A percentile compares a stretch with the other conserved stretches of the same genome.
These are phyloP conservation scores for Stictocephala bisonia DNA, from an alignment of 2,888 invertebrate genomes.

Conservation along the genomic window DNA sequence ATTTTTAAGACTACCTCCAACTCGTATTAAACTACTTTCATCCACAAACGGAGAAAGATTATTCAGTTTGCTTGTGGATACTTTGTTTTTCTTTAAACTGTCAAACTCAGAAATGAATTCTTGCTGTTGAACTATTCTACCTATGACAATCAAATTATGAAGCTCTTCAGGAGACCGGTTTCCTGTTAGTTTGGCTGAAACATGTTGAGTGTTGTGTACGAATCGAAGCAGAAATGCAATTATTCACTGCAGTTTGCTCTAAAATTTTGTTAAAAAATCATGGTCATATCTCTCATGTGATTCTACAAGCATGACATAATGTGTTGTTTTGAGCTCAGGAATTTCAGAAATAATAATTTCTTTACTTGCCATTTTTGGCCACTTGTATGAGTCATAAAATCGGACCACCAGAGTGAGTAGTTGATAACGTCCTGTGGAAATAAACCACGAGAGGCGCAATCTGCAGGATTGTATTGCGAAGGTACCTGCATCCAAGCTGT, in stretches of 20 bases:
- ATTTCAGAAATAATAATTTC: background rate
- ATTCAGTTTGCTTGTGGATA: background rate
- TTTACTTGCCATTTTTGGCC: too few relatives aligned
- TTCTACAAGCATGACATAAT: background rate
- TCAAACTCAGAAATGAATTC: background rate
- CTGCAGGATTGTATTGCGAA: too few relatives aligned
- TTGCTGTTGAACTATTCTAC: background rate
- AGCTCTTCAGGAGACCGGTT: background rate
- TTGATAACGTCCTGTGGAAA: too few relatives aligned
- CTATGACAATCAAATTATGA: background rate
- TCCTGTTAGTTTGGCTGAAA: background rate
- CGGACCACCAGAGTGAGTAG: too few relatives aligned
- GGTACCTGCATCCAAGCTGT: too few relatives aligned
- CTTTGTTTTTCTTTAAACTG: background rate
- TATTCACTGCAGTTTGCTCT: background rate
- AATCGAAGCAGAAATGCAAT: background rate
- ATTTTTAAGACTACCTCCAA: conserved; percentile 44
- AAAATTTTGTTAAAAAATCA: background rate
- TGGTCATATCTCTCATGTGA: background rate
- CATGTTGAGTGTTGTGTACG: background rate
- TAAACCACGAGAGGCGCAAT: too few relatives aligned
- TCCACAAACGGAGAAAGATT: conserved; percentile 13
- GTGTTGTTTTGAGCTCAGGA: background rate
- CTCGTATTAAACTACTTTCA: conserved; percentile 33
- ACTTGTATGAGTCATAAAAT: too few relatives aligned